phyloP scores from a whole-genome alignment of 2,797 vertebrate genomes.

The Arrhamphus sclerolepis region DNA sequence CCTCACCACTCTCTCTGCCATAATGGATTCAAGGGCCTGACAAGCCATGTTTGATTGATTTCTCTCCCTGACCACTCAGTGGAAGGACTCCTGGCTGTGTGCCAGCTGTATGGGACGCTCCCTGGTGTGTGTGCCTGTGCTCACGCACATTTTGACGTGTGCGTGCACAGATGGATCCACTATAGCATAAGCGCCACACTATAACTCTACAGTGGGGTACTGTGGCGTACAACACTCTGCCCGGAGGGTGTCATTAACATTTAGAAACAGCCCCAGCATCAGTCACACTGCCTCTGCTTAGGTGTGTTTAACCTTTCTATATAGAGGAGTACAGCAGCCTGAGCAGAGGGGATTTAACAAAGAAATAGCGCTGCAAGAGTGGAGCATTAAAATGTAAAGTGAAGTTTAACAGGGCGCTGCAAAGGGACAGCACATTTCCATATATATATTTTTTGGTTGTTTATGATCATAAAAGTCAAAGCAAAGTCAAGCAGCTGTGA shows the following conservation, averaged over 20 bases:
- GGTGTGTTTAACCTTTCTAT: constrained; percentile 84
- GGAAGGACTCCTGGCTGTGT: constrained; percentile 77
- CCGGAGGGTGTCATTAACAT: constrained; percentile 84
- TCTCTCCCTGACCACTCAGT: constrained; percentile 71
- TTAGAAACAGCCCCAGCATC: constrained; percentile 81
- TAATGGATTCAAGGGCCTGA: constrained; percentile 75
- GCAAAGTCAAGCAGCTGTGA: constrained; percentile 49
- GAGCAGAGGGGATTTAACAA: constrained; percentile 64
- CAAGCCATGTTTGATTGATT: constrained; percentile 80
- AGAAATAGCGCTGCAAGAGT: constrained; percentile 63
- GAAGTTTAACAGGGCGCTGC: constrained; percentile 46
- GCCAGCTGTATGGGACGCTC: constrained; percentile 71
- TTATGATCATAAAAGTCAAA: constrained; percentile 48
- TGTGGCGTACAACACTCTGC: constrained; percentile 58
- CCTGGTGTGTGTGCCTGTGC: constrained; percentile 28
- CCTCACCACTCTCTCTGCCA: constrained; percentile 72
- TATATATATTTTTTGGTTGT: constrained; percentile 28
- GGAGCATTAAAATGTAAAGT: constrained; percentile 50
- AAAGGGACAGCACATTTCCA: constrained; percentile 47
- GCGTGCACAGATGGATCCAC: constrained; percentile 72
- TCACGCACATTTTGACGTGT: constrained; percentile 45
- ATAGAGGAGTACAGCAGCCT: constrained; percentile 58
- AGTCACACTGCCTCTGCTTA: constrained; percentile 78
- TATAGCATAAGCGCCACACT: constrained; percentile 70
- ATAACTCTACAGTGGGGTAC: constrained; percentile 68